A percentile compares a stretch with the other conserved stretches of the same genome.
phyloP scores from a whole-genome alignment of 2,797 vertebrate genomes.

The Acridotheres tristis region DNA sequence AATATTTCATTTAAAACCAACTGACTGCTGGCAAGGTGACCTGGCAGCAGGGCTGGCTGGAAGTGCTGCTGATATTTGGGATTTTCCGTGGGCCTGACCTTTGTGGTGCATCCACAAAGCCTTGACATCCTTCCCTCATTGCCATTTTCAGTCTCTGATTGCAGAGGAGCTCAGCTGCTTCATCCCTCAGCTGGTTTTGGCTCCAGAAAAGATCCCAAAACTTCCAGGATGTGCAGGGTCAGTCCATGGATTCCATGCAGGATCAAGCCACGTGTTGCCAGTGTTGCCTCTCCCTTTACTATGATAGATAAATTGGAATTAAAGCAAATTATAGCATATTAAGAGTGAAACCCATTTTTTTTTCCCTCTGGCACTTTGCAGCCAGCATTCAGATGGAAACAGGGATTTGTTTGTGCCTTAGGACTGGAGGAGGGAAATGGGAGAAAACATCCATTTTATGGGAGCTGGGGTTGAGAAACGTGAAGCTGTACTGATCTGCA shows the following conservation, averaged over 20 bases:
- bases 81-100: neutral
- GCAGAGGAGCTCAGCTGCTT: neutral
- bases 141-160: accelerated
- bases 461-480: neutral
- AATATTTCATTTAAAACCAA: neutral
- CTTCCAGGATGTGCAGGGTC: neutral
- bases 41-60: neutral
- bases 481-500: neutral
- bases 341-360: neutral
- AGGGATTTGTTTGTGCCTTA: neutral
- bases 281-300: accelerated
- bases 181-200: neutral
- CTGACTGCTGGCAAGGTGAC: neutral
- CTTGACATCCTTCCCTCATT: neutral
- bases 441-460: neutral
- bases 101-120: neutral
- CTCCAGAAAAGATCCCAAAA: neutral
- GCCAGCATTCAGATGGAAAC: neutral
- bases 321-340: neutral
- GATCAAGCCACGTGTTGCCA: neutral
- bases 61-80: neutral
- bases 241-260: accelerated
- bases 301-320: neutral
- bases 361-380: neutral
- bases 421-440: neutral